Conservation (phyloP, 2,113 vertebrate species). For the Meriones unguiculatus region DNA sequence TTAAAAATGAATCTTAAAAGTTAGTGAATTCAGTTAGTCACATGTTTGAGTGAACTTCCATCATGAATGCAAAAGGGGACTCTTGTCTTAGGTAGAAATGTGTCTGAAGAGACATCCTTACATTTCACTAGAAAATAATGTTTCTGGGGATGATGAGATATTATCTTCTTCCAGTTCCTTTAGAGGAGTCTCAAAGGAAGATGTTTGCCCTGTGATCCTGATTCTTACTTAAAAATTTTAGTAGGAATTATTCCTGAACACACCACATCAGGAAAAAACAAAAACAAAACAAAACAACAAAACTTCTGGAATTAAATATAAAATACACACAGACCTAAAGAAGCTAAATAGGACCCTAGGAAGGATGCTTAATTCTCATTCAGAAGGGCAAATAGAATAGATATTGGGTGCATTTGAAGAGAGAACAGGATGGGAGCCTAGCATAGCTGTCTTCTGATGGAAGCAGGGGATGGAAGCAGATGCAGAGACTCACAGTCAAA, state of each 20-base stretch:
- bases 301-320: too few species aligned
- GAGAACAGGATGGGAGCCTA: too few species aligned
- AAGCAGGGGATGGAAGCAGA: too few species aligned
- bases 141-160: not conserved
- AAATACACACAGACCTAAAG: too few species aligned
- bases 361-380: too few species aligned
- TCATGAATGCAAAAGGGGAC: not conserved
- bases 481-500: too few species aligned
- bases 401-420: too few species aligned
- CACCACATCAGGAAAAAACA: not conserved
- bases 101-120: not conserved
- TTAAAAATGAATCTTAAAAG: not conserved
- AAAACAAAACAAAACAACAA: too few species aligned
- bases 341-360: too few species aligned
- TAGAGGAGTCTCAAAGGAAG: not conserved
- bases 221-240: slow-evolving; percentile 13
- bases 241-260: not conserved
- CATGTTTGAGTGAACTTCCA: not conserved
- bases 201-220: not conserved
- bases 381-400: too few species aligned
- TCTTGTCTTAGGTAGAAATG: not conserved
- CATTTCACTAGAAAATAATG: slow-evolving; percentile 28
- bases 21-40: not conserved
- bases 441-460: too few species aligned
- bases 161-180: not conserved